These are phyloP conservation scores for Phymatocera aterrima DNA, from an alignment of 2,888 invertebrate genomes.

Conservation along the genomic window DNA sequence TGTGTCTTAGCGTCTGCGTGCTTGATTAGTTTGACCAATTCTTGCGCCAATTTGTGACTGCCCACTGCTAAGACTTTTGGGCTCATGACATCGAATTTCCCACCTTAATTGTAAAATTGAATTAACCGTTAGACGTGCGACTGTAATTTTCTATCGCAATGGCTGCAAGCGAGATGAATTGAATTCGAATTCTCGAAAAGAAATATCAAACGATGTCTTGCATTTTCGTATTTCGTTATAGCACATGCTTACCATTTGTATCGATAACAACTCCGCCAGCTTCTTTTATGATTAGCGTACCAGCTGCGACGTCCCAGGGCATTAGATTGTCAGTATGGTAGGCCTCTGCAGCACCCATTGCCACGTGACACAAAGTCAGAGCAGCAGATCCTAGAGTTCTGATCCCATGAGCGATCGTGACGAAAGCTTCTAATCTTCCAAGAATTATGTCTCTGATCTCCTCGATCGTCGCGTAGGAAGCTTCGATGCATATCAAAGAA, in stretches of 20 bases:
- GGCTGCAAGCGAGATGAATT: not conserved
- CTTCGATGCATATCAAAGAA: conserved; percentile 67
- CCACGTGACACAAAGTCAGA: conserved; percentile 84
- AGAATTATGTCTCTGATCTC: conserved; percentile 62
- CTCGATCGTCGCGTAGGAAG: conserved; percentile 67
- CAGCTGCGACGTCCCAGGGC: conserved; percentile 90
- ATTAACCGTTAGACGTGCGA: not conserved
- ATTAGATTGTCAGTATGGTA: conserved; percentile 86
- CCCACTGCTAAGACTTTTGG: conserved; percentile 78
- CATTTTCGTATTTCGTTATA: not conserved
- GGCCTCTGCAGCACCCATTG: conserved; percentile 82
- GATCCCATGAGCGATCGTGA: conserved; percentile 76
- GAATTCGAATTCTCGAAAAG: not conserved
- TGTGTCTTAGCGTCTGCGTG: conserved; percentile 73
- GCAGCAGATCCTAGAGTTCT: conserved; percentile 86
- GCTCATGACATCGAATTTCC: conserved; percentile 78
- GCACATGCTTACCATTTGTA: conserved; percentile 77
- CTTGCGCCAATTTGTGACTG: conserved; percentile 75
- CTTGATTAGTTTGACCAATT: conserved; percentile 75
- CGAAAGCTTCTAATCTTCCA: conserved; percentile 67
- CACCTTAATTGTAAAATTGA: conserved; percentile 63
- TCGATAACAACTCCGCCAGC: conserved; percentile 86
- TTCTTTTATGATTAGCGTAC: conserved; percentile 84
- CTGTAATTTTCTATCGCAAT: not conserved
- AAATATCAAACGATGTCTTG: not conserved